Percentiles rank a stretch among this genome's conserved stretches.
Conservation (phyloP, 2,888 invertebrate species). For the Epinotia brunnichana region DNA sequence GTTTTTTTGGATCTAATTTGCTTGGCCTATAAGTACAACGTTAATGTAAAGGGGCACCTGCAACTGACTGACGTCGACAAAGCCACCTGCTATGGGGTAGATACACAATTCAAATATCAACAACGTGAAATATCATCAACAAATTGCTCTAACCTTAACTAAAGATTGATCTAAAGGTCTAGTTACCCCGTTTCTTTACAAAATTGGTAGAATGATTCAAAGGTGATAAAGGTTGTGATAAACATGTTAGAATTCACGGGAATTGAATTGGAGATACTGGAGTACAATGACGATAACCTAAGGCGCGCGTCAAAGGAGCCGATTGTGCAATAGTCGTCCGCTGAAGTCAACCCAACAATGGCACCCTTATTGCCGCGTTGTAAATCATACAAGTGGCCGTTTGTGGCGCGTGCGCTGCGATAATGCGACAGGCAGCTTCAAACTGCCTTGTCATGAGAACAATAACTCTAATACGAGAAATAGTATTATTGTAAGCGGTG, state of each 20-base stretch:
- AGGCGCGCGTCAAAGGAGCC: constrained; percentile 67
- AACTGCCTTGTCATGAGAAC: constrained; percentile 49
- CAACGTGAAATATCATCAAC: constrained; percentile 70
- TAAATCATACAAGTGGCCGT: constrained; percentile 77
- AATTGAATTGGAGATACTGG: constrained; percentile 41
- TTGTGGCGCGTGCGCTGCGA: constrained; percentile 76
- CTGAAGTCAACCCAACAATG: constrained; percentile 71
- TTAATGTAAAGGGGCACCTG: constrained; percentile 28
- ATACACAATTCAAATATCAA: constrained; percentile 57
- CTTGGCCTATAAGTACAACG: constrained; percentile 35
- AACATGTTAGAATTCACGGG: constrained; percentile 14
- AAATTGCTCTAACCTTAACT: constrained; percentile 51
- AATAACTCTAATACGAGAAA: constrained; percentile 52
- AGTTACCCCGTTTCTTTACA: constrained; percentile 32
- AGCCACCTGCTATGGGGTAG: constrained; percentile 35
- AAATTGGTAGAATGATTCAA: constrained; percentile 3
- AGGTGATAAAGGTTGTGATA: constrained; percentile 21
- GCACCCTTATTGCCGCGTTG: constrained; percentile 68
- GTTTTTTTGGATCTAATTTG: no score
- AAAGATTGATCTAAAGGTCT: constrained; percentile 47
- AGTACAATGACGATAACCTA: constrained; percentile 67
- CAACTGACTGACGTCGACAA: constrained; percentile 22
- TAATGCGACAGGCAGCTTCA: constrained; percentile 49
- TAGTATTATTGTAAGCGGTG: constrained; percentile 50
- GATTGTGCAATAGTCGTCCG: constrained; percentile 68